These are phyloP conservation scores for Montipora efflorescens DNA, from an alignment of 64 coral and sea anemone genomes.

Conservation along the genomic window DNA sequence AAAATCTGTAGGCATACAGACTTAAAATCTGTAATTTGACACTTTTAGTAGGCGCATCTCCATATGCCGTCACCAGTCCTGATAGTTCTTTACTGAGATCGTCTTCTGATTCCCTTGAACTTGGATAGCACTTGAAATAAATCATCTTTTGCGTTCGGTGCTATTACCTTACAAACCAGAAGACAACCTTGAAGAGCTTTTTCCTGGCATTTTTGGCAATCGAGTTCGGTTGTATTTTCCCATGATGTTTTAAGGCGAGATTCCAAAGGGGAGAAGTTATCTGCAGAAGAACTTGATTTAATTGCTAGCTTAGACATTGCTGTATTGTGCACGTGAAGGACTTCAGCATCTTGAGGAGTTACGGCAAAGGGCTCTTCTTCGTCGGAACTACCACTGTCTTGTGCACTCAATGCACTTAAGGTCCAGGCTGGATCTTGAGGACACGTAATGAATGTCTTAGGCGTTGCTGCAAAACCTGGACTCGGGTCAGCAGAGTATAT, in stretches of 20 bases:
- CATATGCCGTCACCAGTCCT: conserved; percentile 56
- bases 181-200: conserved; percentile 62
- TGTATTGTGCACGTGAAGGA: conserved; percentile 5
- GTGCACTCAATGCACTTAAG: neutral
- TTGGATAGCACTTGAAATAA: conserved; percentile 38
- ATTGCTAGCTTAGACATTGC: conserved; percentile 41
- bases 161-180: conserved; percentile 60
- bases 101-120: neutral
- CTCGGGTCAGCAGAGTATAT: conserved; percentile 47
- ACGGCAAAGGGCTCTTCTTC: neutral
- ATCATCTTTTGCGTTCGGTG: conserved; percentile 58
- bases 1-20: conserved; percentile 65
- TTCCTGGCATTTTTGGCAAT: neutral
- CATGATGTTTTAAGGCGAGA: conserved; percentile 42
- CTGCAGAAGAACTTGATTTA: neutral
- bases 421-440: conserved; percentile 54
- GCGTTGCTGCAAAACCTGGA: conserved; percentile 29
- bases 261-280: neutral
- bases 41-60: conserved; percentile 60
- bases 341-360: conserved; percentile 10
- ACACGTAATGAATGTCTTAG: neutral
- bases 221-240: neutral
- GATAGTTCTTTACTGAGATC: conserved; percentile 23
- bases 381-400: neutral
- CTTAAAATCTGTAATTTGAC: conserved; percentile 69